Evolutionary conservation across 2,888 invertebrate species (phyloP).

Genomic region (Drosophila heteroneura): DNA sequence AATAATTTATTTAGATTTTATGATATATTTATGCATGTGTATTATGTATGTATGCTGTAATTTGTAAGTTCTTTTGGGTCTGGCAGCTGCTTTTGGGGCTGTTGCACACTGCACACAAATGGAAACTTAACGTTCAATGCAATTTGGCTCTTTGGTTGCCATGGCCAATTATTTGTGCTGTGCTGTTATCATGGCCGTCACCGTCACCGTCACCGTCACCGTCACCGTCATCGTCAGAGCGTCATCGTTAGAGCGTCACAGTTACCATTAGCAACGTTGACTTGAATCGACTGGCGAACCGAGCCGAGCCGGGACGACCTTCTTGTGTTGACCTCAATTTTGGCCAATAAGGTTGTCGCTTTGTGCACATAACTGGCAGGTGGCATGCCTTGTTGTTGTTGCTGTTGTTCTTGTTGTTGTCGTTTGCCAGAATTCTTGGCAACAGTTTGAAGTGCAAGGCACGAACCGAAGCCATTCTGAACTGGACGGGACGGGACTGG

Average conservation of each 20-base stretch:
- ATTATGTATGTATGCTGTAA: conserved; percentile 12
- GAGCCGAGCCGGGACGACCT: conserved; percentile 58
- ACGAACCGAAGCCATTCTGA: conserved; percentile 20
- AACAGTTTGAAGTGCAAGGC: conserved; percentile 53
- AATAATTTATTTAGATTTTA: conserved; percentile 15
- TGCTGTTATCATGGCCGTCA: conserved; percentile 73
- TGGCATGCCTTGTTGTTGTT: conserved; percentile 32
- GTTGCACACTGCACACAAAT: conserved; percentile 39
- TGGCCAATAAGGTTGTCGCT: conserved; percentile 66
- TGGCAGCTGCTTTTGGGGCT: conserved; percentile 10
- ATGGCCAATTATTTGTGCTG: conserved; percentile 76
- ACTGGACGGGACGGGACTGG: conserved; percentile 19
- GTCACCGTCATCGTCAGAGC: conserved; percentile 3
- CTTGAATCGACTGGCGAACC: conserved; percentile 8
- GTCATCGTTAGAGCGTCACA: conserved; percentile 25
- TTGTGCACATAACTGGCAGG: conserved; percentile 59
- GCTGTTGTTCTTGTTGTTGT: conserved; percentile 11
- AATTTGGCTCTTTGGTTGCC: conserved; percentile 62
- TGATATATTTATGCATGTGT: neutral
- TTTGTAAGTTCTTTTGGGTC: conserved; percentile 10
- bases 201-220: conserved; percentile 11
- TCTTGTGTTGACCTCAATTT: conserved; percentile 76
- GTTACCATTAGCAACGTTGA: conserved; percentile 14
- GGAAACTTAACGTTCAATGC: conserved; percentile 70
- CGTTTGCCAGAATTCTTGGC: conserved; percentile 39